phyloP scores from a whole-genome alignment of 2,888 invertebrate species.

The Acronicta psi region DNA sequence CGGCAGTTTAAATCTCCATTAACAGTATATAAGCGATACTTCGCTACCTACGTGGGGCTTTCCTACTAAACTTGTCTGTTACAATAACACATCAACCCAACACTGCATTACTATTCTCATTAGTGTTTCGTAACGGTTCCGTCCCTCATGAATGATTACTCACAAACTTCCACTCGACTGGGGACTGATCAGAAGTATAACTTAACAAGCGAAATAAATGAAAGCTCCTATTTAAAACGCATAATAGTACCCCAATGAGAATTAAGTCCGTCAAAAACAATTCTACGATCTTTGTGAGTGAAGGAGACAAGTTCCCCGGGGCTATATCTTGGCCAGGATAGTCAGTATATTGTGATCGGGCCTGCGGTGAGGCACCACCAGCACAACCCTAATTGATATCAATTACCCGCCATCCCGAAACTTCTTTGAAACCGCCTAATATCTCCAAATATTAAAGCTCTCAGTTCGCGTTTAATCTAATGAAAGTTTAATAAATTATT shows the following conservation, averaged over 20 bases:
- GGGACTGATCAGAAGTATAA: constrained; percentile 44
- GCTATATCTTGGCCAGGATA: constrained; percentile 69
- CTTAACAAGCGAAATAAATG: constrained; percentile 40
- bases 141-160: constrained; percentile 52
- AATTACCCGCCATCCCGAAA: constrained; percentile 77
- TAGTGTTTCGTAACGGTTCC: constrained; percentile 42
- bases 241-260: constrained; percentile 56
- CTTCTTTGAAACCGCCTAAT: constrained; percentile 70
- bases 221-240: constrained; percentile 54
- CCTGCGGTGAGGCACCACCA: constrained; percentile 68
- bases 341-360: constrained; percentile 72
- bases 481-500: constrained; percentile 63
- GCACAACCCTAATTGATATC: constrained; percentile 80
- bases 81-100: constrained; percentile 20
- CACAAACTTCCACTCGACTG: constrained; percentile 41
- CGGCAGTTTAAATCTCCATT: constrained; percentile 66
- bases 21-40: constrained; percentile 59
- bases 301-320: constrained; percentile 52
- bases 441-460: constrained; percentile 65
- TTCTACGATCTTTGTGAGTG: constrained; percentile 69
- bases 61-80: constrained; percentile 37
- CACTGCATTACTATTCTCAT: constrained; percentile 20
- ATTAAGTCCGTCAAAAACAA: constrained; percentile 60
- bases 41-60: constrained; percentile 26
- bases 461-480: constrained; percentile 62